phyloP scores from a whole-genome alignment of 2,113 vertebrate genomes.

The Tiliqua scincoides region DNA sequence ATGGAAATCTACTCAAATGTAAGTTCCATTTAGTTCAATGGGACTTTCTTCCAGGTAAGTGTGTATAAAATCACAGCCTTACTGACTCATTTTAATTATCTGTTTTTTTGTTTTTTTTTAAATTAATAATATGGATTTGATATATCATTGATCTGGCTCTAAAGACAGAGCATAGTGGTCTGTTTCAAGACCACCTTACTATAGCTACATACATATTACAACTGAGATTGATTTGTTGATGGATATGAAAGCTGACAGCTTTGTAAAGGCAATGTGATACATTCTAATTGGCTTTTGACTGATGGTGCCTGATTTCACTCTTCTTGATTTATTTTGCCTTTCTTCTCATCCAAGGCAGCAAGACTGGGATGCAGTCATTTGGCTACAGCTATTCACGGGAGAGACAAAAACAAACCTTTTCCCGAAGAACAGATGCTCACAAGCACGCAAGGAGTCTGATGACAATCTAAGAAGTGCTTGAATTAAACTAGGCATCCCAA shows the following conservation, averaged over 20 bases:
- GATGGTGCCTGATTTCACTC: background rate
- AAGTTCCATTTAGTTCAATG: too few relatives aligned
- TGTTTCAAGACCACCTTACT: background rate
- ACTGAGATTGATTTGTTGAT: slow-evolving; percentile 18
- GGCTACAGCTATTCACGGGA: background rate
- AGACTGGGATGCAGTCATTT: background rate
- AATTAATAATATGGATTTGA: background rate
- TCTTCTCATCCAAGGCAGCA: background rate
- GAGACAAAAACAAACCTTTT: background rate
- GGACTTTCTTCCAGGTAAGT: too few relatives aligned
- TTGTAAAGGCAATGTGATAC: background rate
- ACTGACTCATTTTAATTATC: slow-evolving; percentile 43
- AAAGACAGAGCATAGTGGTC: background rate
- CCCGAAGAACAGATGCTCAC: background rate
- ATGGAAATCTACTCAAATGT: too few relatives aligned
- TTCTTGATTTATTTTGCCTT: background rate
- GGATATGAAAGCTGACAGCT: slow-evolving; percentile 21
- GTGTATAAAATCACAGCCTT: background rate
- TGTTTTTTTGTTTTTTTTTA: slow-evolving; percentile 23
- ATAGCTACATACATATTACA: slow-evolving; percentile 6
- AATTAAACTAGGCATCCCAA: background rate
- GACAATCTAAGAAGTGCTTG: background rate
- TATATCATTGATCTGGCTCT: slow-evolving; percentile 5
- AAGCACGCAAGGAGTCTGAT: background rate
- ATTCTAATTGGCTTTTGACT: slow-evolving; percentile 19